Evolutionary conservation across 2,113 vertebrate genomes (phyloP).

Genomic region (Rostratula benghalensis): DNA sequence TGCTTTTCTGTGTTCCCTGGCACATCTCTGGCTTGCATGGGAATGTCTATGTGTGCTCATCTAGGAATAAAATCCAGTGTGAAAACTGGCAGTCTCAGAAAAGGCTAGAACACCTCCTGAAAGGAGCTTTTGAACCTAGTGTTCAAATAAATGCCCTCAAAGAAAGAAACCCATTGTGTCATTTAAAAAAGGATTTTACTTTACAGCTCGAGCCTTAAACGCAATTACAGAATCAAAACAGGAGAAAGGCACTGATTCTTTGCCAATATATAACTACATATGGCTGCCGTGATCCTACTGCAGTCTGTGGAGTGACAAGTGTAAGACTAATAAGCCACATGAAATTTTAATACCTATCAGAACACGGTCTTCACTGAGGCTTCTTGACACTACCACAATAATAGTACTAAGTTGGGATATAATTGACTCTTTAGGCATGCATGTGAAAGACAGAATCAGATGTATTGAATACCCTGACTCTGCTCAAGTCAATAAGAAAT

Average conservation of each 20-base stretch:
- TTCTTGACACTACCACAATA: neutral
- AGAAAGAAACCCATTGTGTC: neutral
- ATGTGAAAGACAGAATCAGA: neutral
- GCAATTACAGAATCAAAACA: neutral
- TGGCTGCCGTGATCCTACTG: neutral
- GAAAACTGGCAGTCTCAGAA: neutral
- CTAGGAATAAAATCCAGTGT: neutral
- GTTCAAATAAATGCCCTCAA: neutral
- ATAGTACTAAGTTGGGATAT: neutral
- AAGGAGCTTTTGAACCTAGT: neutral
- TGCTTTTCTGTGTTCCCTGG: neutral
- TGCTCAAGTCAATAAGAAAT: neutral
- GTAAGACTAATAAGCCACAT: neutral
- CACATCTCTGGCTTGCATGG: neutral
- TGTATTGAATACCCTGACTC: neutral
- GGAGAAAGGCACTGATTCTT: neutral
- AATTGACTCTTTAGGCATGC: neutral
- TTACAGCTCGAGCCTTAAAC: neutral
- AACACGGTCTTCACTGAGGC: neutral
- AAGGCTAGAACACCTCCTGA: neutral
- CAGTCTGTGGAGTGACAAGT: neutral
- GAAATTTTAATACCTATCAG: neutral
- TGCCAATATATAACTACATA: neutral
- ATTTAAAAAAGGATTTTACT: neutral
- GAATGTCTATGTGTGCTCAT: neutral